Conservation (phyloP, 2,888 invertebrate genomes). For the Lochmaea crataegi region DNA sequence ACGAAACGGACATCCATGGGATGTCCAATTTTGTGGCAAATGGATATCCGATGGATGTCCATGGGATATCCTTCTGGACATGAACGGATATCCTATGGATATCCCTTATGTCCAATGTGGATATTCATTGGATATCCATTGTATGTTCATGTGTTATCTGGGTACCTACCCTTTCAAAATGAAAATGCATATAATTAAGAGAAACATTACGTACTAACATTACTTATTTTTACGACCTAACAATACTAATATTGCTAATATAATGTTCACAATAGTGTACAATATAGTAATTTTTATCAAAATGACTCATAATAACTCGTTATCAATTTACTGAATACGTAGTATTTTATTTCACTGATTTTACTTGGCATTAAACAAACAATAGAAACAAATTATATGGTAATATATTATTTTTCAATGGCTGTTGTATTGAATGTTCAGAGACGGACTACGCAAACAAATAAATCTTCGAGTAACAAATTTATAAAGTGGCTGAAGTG, state of each 20-base stretch:
- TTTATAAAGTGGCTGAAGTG: no score
- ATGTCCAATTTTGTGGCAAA: no score
- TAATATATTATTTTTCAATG: not conserved
- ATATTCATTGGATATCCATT: no score
- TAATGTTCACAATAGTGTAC: not conserved
- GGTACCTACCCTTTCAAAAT: no score
- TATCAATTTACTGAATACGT: not conserved
- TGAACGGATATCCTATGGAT: no score
- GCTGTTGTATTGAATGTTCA: not conserved
- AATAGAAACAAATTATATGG: not conserved
- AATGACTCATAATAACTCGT: not conserved
- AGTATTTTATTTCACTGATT: conserved; percentile 1
- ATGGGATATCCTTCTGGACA: no score
- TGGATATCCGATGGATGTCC: no score
- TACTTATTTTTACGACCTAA: not conserved
- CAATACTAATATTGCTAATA: no score
- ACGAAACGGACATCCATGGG: no score
- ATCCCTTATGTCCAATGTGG: no score
- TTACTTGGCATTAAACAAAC: not conserved
- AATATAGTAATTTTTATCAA: conserved; percentile 2
- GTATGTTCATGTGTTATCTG: no score
- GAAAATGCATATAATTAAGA: not conserved
- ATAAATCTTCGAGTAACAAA: not conserved
- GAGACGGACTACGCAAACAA: not conserved
- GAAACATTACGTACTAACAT: not conserved